Conservation (phyloP, 2,797 vertebrate species). For the Aeoliscus strigatus region DNA sequence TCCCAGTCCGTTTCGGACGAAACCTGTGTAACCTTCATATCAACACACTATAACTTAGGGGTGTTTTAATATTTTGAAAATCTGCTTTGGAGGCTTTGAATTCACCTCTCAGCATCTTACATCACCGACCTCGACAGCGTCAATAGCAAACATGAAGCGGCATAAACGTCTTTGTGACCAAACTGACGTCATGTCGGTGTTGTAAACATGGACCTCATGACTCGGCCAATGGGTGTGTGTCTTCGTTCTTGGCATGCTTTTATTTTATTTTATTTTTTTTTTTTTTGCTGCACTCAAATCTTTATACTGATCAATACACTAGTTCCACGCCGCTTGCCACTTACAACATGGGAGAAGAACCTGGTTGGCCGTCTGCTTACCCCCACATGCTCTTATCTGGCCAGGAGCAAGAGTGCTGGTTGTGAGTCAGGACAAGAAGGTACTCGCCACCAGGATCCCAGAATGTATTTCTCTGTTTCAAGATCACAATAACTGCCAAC, state of each 20-base stretch:
- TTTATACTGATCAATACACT: constrained; percentile 41
- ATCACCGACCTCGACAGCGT: too few relatives aligned
- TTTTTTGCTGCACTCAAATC: constrained; percentile 37
- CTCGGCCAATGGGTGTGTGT: not conserved
- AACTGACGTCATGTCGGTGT: too few relatives aligned
- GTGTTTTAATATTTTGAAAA: too few relatives aligned
- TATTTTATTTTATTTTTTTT: constrained; percentile 48
- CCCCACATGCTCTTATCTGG: constrained; percentile 93
- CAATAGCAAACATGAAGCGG: too few relatives aligned
- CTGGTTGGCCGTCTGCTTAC: constrained; percentile 90
- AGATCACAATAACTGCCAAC: constrained; percentile 2
- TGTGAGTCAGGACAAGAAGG: constrained; percentile 85
- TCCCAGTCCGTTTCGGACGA: too few relatives aligned
- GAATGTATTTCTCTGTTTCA: constrained; percentile 2
- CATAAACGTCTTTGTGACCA: too few relatives aligned
- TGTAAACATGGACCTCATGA: not conserved
- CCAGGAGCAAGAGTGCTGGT: constrained; percentile 89
- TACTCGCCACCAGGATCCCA: constrained; percentile 60
- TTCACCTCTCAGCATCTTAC: too few relatives aligned
- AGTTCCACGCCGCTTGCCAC: constrained; percentile 67
- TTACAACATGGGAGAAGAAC: constrained; percentile 90
- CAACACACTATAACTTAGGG: too few relatives aligned
- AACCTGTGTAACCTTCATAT: too few relatives aligned
- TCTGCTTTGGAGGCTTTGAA: too few relatives aligned
- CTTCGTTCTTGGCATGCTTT: constrained; percentile 24